Percentiles rank a stretch among this genome's conserved stretches.
phyloP scores from a whole-genome alignment of 2,113 vertebrate genomes.

The Elanus axillaris region DNA sequence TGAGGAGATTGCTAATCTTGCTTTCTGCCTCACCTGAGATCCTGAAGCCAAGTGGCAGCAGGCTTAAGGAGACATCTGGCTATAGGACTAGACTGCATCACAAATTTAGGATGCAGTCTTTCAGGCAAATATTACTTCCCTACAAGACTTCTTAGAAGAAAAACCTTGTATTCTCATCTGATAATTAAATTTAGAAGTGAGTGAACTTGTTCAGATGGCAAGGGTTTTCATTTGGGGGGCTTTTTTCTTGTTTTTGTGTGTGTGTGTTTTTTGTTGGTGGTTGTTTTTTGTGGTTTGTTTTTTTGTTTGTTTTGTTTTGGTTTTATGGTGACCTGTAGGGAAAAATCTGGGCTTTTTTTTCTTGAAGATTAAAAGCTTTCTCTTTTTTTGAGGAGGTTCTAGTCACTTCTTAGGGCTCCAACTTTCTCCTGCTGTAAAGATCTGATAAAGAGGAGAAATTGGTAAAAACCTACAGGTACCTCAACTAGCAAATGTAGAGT shows the following conservation, averaged over 20 bases:
- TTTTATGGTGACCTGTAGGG: neutral
- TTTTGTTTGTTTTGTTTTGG: too few relatives aligned
- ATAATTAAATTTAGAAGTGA: neutral
- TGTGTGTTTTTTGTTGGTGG: neutral
- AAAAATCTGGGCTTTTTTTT: neutral
- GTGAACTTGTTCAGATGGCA: neutral
- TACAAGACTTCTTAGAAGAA: neutral
- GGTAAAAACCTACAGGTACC: neutral
- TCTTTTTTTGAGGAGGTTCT: neutral
- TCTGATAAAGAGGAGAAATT: neutral
- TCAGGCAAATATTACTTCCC: neutral
- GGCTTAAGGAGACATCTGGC: neutral
- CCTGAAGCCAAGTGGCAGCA: neutral
- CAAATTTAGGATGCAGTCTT: neutral
- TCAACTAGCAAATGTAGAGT: neutral
- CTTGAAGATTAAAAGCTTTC: neutral
- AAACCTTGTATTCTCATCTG: neutral
- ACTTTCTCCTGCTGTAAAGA: neutral
- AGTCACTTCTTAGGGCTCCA: neutral
- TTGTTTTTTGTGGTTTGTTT: neutral
- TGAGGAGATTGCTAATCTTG: neutral
- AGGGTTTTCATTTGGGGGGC: neutral
- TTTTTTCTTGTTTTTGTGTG: neutral
- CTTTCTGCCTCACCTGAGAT: neutral
- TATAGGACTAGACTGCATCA: neutral